Base-by-base conservation (phyloP, 2,888 invertebrate genomes). In the Tanytarsus gracilentus region DNA sequence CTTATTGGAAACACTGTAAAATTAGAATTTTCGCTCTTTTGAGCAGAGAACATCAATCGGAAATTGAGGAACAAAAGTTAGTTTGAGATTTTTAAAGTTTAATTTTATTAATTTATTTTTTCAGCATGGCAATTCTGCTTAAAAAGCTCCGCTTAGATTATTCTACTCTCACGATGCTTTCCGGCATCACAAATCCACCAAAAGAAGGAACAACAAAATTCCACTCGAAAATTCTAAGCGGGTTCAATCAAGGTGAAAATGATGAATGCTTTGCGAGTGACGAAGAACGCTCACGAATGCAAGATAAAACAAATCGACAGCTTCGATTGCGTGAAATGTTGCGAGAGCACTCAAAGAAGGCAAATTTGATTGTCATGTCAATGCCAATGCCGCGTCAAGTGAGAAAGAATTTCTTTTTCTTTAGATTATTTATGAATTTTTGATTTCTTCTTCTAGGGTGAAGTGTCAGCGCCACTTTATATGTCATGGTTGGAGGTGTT, bases 401-500 rank as follows among this genome's bases (percentile, higher is more conserved):
- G 71, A 75, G 75, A 30, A 9, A 33, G 26, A 48, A 26, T 16
- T 14, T 11, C 21, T 25, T 33, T 23, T 6, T 40, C n/a, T 30
- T 9, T 30, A 49, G 26, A 23, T 21, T 16, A 29, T 33, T 29
- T 53, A 48, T 21, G n/a, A 21, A n/a, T 16, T 8, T 50, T 23
- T 11, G n/a, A 11, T 50, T 50, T 8, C 14, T 18, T 25, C 11
- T 18, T 18, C 16, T 63, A 81, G 78, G 91, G 88, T 49, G 86
- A 87, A 1, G 87, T 94, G 59, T 90, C 94, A 1, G 89, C 95
- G 2, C 86, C 91, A 1, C 77, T 97, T 53, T 97, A 96, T 76
- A 90, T 96, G 91, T 88, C 93, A 11, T 98, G 97, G 97, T 74
- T 98, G 68, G 97, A 97, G 76, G 82, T 86, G 68, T 77, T 97